Conservation (phyloP, 2,888 invertebrate genomes). For the Chloromyia formosa region DNA sequence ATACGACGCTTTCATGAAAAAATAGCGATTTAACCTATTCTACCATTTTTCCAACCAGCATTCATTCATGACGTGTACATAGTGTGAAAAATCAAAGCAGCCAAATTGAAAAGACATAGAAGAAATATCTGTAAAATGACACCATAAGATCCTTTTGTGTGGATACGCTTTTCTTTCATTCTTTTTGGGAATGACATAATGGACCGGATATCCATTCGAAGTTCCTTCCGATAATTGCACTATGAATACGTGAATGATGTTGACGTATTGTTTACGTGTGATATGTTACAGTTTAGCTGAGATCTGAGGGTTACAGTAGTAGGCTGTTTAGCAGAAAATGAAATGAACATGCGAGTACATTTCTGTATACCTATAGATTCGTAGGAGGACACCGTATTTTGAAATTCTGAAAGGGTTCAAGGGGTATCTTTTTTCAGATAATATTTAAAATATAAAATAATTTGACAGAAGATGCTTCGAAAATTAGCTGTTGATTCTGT, state of each 20-base stretch:
- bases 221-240: conserved; percentile 40
- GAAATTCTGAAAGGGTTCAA: too few relatives aligned
- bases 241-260: conserved; percentile 10
- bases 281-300: conserved; percentile 27
- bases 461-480: too few relatives aligned
- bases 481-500: too few relatives aligned
- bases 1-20: conserved; percentile 1
- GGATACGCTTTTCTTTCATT: background rate
- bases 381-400: too few relatives aligned
- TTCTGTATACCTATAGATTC: too few relatives aligned
- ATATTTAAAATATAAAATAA: too few relatives aligned
- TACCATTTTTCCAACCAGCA: background rate
- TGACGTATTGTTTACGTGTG: background rate
- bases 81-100: background rate
- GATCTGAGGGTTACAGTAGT: too few relatives aligned
- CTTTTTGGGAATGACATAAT: conserved; percentile 4
- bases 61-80: background rate
- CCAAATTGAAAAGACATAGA: background rate
- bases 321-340: too few relatives aligned
- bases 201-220: conserved; percentile 39
- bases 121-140: conserved; percentile 35
- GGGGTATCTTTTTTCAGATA: too few relatives aligned
- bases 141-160: background rate
- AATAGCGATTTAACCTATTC: background rate
- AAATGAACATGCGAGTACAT: too few relatives aligned